Conservation (phyloP, 2,113 vertebrate genomes). For the Brachyhypopomus occidentalis region DNA sequence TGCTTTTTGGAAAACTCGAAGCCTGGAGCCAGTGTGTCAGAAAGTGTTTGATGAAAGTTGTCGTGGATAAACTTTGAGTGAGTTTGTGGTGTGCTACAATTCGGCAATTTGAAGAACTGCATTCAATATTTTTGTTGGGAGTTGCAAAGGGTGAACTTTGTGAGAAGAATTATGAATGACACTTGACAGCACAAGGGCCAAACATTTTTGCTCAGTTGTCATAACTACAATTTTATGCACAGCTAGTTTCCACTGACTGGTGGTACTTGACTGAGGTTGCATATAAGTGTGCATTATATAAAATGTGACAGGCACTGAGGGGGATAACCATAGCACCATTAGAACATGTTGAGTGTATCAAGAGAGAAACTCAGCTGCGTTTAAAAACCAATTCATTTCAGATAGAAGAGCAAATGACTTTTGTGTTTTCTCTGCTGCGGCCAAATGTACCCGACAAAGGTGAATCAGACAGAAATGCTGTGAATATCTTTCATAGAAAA, state of each 20-base stretch:
- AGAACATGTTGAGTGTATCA: constrained; percentile 31
- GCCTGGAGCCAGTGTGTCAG: background rate
- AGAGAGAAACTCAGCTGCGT: constrained; percentile 17
- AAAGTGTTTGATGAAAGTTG: constrained; percentile 7
- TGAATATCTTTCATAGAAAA: background rate
- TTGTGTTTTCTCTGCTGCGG: background rate
- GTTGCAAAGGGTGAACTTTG: constrained; percentile 25
- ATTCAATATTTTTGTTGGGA: constrained; percentile 14
- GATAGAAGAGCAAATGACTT: background rate
- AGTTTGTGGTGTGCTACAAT: background rate
- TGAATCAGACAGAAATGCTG: background rate
- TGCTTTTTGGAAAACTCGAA: background rate
- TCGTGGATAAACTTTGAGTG: constrained; percentile 15
- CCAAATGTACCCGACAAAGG: background rate
- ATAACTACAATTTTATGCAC: constrained; percentile 49
- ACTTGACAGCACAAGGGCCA: constrained; percentile 17
- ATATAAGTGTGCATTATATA: constrained; percentile 27
- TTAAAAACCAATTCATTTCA: constrained; percentile 13
- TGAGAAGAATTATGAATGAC: constrained; percentile 40
- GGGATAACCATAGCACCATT: constrained; percentile 26
- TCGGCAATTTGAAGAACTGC: constrained; percentile 20
- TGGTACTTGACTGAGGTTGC: constrained; percentile 48
- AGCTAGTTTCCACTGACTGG: constrained; percentile 16
- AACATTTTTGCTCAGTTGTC: constrained; percentile 21
- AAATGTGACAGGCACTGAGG: constrained; percentile 38